Conservation (phyloP, 2,888 invertebrate species). For the Seira musarum region DNA sequence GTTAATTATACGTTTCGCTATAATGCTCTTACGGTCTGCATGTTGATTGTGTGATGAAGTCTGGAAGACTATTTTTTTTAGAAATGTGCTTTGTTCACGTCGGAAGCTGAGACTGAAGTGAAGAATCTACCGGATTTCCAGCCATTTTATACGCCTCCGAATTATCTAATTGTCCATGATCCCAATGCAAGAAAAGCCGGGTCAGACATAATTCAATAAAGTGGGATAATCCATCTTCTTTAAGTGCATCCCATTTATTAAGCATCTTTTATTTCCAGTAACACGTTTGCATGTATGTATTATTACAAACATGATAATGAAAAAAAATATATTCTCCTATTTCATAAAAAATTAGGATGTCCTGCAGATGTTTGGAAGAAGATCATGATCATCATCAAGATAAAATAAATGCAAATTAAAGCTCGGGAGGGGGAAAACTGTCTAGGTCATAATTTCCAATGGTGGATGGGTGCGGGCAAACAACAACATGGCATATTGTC, state of each 20-base stretch:
- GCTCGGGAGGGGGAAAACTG: background rate
- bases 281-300: no score
- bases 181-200: background rate
- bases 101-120: slow-evolving; percentile 44
- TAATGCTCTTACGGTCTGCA: slow-evolving; percentile 63
- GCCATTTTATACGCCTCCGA: slow-evolving; percentile 27
- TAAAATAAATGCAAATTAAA: slow-evolving; percentile 12
- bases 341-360: slow-evolving; percentile 18
- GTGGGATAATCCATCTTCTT: background rate
- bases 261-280: background rate
- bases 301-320: background rate
- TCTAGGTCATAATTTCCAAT: background rate
- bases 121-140: slow-evolving; percentile 28
- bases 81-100: slow-evolving; percentile 40
- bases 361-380: slow-evolving; percentile 16
- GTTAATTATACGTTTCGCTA: background rate
- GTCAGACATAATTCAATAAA: background rate
- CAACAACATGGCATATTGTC: background rate
- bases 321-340: background rate
- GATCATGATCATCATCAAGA: background rate
- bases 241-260: background rate
- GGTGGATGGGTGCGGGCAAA: background rate
- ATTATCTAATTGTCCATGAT: background rate
- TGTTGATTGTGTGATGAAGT: slow-evolving; percentile 41
- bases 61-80: slow-evolving; percentile 17